Evolutionary conservation across 2,113 vertebrate genomes (phyloP).

Genomic region (Ginglymostoma cirratum): DNA sequence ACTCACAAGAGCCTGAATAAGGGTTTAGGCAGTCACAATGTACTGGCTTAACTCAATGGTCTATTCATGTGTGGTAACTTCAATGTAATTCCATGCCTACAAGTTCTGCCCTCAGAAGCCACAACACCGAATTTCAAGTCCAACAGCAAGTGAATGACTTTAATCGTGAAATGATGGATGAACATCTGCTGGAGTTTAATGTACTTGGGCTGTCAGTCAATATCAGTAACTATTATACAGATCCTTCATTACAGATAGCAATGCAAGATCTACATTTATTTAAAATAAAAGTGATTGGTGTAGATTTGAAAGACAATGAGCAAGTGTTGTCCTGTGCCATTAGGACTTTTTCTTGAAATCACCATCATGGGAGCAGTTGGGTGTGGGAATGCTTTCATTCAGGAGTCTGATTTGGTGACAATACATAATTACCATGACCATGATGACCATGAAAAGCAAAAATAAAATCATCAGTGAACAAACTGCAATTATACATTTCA

Average conservation of each 20-base stretch:
- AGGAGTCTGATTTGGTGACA: background rate
- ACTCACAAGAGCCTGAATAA: background rate
- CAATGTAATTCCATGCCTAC: background rate
- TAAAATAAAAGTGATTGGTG: background rate
- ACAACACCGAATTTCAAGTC: background rate
- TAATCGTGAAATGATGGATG: background rate
- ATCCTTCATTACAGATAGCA: background rate
- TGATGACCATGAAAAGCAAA: background rate
- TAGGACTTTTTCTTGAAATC: background rate
- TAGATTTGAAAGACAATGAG: background rate
- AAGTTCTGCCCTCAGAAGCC: background rate
- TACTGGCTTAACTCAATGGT: background rate
- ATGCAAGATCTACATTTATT: background rate
- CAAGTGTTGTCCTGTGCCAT: background rate
- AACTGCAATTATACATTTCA: background rate
- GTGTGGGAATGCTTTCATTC: background rate
- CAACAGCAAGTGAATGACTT: background rate
- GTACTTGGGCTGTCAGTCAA: background rate
- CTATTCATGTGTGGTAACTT: background rate
- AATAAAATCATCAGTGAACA: background rate
- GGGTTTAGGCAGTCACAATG: background rate
- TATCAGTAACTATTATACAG: background rate
- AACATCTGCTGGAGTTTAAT: background rate
- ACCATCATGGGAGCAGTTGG: no score
- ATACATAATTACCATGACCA: background rate